These are phyloP conservation scores for Cephonodes hylas DNA, from an alignment of 2,888 invertebrate genomes.

Conservation along the genomic window DNA sequence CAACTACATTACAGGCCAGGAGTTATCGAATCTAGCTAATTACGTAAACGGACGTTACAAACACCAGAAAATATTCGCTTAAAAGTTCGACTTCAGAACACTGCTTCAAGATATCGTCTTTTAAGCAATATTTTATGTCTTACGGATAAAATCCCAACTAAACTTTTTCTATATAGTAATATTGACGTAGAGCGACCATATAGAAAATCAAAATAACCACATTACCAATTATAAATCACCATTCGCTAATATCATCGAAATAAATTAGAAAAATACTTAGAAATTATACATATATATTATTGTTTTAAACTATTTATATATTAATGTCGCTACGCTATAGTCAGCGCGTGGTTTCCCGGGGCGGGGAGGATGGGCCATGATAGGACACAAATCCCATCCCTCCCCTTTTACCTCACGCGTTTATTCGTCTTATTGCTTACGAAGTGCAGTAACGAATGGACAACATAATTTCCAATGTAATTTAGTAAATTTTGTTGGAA, in stretches of 20 bases:
- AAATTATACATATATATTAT: conserved; percentile 3
- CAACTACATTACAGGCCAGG: neutral
- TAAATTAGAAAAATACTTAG: conserved; percentile 4
- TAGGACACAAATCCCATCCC: neutral
- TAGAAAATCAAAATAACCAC: neutral
- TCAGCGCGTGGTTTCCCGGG: neutral
- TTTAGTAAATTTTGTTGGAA: neutral
- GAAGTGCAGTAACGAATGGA: neutral
- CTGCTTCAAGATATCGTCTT: neutral
- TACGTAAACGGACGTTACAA: neutral
- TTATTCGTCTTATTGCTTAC: neutral
- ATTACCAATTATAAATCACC: conserved; percentile 3
- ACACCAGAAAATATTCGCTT: neutral
- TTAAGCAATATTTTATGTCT: neutral
- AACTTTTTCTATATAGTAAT: neutral
- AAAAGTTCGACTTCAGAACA: neutral
- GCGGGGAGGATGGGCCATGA: neutral
- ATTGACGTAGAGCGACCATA: neutral
- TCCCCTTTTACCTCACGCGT: neutral
- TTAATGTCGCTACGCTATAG: conserved; percentile 5
- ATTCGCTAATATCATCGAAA: conserved; percentile 6
- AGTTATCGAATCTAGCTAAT: neutral
- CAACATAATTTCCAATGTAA: neutral
- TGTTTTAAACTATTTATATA: conserved; percentile 6
- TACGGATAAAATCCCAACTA: neutral